Evolutionary conservation across 2,797 vertebrate genomes (phyloP).

Genomic region (Lerista edwardsae): DNA sequence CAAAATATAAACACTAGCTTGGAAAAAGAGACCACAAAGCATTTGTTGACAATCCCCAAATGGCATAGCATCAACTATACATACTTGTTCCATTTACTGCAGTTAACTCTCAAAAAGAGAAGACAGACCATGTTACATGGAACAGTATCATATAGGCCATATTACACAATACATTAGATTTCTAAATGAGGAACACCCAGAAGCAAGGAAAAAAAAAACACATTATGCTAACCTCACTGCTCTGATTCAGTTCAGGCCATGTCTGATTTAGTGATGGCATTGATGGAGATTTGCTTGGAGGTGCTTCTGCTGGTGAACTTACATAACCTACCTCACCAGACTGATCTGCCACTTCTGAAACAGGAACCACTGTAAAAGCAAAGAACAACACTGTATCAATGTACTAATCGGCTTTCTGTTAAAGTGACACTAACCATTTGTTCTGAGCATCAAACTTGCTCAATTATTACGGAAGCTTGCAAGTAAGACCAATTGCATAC

Average conservation of each 20-base stretch:
- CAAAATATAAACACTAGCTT: neutral
- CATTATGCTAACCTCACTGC: constrained; percentile 89
- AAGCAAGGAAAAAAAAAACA: neutral
- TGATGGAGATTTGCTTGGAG: constrained; percentile 97
- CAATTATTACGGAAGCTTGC: neutral
- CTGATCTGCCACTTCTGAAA: constrained; percentile 87
- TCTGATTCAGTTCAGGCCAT: constrained; percentile 98
- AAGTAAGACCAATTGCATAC: neutral
- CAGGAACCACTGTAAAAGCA: constrained; percentile 66
- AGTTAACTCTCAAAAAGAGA: neutral
- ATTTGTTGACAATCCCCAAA: constrained; percentile 1
- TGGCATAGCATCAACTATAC: neutral
- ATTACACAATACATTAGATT: neutral
- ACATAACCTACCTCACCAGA: constrained; percentile 90
- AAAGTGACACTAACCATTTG: neutral
- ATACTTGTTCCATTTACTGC: neutral
- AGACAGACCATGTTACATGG: neutral
- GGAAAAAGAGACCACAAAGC: neutral
- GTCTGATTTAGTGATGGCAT: constrained; percentile 99
- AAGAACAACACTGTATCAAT: constrained; percentile 23
- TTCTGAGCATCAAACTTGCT: neutral
- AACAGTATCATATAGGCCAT: neutral
- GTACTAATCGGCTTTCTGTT: constrained; percentile 28
- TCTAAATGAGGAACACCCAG: neutral
- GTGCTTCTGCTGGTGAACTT: constrained; percentile 92